Percentiles rank a stretch among this genome's conserved stretches.
Conservation (phyloP, 2,888 invertebrate genomes). For the Agrochola macilenta region DNA sequence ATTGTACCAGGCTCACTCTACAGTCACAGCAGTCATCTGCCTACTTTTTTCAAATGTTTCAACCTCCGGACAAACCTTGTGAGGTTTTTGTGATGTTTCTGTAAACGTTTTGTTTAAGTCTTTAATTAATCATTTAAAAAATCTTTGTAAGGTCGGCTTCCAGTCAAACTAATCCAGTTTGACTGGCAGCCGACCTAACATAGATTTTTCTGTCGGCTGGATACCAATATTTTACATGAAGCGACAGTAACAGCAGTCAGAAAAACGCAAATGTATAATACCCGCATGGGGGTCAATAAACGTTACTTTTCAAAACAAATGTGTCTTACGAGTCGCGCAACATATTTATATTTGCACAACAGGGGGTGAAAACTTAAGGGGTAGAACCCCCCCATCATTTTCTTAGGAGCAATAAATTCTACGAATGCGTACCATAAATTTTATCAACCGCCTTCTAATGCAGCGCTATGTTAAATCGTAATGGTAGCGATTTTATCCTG, state of each 20-base stretch:
- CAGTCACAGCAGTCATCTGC: too few relatives aligned
- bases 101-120: too few relatives aligned
- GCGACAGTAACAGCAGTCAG: neutral
- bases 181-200: too few relatives aligned
- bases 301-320: constrained; percentile 53
- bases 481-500: constrained; percentile 34
- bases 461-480: constrained; percentile 76
- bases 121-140: too few relatives aligned
- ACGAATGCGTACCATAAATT: constrained; percentile 85
- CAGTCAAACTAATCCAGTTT: too few relatives aligned
- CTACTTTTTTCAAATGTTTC: too few relatives aligned
- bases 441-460: constrained; percentile 80
- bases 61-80: too few relatives aligned
- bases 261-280: neutral
- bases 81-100: too few relatives aligned
- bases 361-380: constrained; percentile 60
- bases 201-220: too few relatives aligned
- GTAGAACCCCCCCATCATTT: constrained; percentile 64
- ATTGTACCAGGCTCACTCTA: too few relatives aligned
- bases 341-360: constrained; percentile 64
- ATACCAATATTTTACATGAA: too few relatives aligned
- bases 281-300: constrained; percentile 34
- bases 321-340: constrained; percentile 47
- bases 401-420: constrained; percentile 81
- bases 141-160: too few relatives aligned